Evolutionary conservation across 2,888 invertebrate genomes (phyloP).

Genomic region (Dicranocentrus wangi): DNA sequence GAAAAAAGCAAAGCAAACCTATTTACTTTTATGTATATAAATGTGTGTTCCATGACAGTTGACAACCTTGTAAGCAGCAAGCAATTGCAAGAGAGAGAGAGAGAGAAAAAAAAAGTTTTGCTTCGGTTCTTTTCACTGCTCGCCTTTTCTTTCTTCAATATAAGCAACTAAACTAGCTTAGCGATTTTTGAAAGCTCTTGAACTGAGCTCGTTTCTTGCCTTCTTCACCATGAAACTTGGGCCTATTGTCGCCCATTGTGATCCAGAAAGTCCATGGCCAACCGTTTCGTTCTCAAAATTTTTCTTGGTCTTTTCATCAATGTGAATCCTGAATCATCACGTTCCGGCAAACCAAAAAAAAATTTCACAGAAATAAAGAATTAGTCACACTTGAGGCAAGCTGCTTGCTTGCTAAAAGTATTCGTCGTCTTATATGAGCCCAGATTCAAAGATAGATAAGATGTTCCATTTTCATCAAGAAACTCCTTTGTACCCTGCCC

Average conservation of each 20-base stretch:
- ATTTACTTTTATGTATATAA: conserved; percentile 22
- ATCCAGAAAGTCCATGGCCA: conserved; percentile 58
- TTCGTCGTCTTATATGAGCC: conserved; percentile 31
- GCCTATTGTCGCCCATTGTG: conserved; percentile 51
- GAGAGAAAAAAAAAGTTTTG: conserved; percentile 37
- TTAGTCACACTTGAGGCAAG: conserved; percentile 63
- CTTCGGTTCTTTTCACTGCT: conserved; percentile 45
- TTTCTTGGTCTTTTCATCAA: conserved; percentile 60
- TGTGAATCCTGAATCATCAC: conserved; percentile 58
- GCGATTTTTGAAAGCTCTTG: conserved; percentile 44
- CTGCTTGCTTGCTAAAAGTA: conserved; percentile 37
- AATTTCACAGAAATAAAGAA: conserved; percentile 60
- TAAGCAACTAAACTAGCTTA: conserved; percentile 28
- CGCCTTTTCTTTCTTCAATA: not conserved
- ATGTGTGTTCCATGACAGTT: conserved; percentile 44
- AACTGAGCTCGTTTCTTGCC: conserved; percentile 58
- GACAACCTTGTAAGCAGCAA: conserved; percentile 59
- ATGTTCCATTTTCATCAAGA: conserved; percentile 41
- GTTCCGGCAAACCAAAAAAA: conserved; percentile 64
- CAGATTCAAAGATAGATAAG: conserved; percentile 50
- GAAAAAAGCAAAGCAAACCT: conserved; percentile 23
- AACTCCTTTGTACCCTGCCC: conserved; percentile 9
- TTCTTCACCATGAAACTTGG: conserved; percentile 60
- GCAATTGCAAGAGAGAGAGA: conserved; percentile 35
- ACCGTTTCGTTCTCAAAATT: conserved; percentile 66